A percentile compares a stretch with the other conserved stretches of the same genome.
phyloP scores from a whole-genome alignment of 2,888 invertebrate genomes.

The Trichogramma dendrolimi region DNA sequence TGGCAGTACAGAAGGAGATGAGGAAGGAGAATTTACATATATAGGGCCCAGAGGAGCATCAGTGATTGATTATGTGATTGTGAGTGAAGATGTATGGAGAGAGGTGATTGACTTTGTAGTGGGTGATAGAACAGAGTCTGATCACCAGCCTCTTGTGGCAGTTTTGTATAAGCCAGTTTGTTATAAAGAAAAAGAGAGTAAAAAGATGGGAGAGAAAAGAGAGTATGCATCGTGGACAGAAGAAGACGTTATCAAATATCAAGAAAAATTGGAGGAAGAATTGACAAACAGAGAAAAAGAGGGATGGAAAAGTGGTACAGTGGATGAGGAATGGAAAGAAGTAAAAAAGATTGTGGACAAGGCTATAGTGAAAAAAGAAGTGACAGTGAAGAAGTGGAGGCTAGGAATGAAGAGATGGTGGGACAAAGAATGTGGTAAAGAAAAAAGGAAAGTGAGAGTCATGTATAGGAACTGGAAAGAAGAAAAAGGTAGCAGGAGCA shows the following conservation, averaged over 20 bases:
- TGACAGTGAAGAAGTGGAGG: not conserved
- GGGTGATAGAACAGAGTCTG: not conserved
- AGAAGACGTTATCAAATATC: not conserved
- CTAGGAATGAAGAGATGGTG: slow-evolving; percentile 10
- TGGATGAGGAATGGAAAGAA: not conserved
- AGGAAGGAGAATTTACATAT: slow-evolving; percentile 28
- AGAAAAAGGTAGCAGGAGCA: slow-evolving; percentile 1
- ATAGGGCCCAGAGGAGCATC: slow-evolving; percentile 19
- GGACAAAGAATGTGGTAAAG: slow-evolving; percentile 3
- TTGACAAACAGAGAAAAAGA: not conserved
- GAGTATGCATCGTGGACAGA: not conserved
- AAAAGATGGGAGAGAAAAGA: not conserved
- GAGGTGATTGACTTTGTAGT: not conserved
- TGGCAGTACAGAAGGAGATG: slow-evolving; percentile 23
- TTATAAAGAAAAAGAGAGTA: not conserved
- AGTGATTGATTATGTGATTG: slow-evolving; percentile 28
- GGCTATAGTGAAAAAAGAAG: slow-evolving; percentile 3
- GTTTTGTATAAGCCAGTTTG: not conserved
- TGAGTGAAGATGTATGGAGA: slow-evolving; percentile 9
- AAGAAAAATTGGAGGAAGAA: not conserved
- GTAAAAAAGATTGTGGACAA: not conserved
- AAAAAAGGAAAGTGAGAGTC: slow-evolving; percentile 1
- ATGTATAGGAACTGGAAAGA: slow-evolving; percentile 3
- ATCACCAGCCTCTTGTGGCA: not conserved
- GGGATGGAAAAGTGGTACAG: not conserved